Conservation (phyloP, 2,113 vertebrate genomes). For the Megaceryle maxima region DNA sequence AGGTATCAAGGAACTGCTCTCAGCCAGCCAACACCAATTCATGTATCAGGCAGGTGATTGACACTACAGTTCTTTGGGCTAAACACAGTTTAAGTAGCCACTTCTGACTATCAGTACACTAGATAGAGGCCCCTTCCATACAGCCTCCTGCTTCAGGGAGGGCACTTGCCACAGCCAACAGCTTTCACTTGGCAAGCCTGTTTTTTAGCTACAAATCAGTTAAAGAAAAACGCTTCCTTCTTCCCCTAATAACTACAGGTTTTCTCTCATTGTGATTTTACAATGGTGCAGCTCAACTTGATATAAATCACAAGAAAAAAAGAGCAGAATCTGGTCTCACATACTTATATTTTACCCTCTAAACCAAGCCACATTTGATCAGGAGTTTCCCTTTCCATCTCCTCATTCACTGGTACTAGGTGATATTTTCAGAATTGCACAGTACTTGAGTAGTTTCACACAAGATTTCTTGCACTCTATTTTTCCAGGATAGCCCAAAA, state of each 20-base stretch:
- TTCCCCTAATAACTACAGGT: background rate
- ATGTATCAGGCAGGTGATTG: rapidly evolving
- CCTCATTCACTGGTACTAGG: background rate
- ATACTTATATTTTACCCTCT: background rate
- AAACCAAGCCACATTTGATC: background rate
- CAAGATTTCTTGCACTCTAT: background rate
- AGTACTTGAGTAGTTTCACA: background rate
- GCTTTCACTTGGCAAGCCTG: background rate
- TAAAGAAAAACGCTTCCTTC: background rate
- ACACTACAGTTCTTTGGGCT: background rate
- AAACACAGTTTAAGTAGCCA: background rate
- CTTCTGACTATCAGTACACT: background rate
- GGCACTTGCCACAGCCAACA: background rate
- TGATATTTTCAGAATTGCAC: background rate
- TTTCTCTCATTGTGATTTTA: background rate
- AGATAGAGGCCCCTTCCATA: background rate
- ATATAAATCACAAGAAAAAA: background rate
- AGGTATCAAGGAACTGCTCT: background rate
- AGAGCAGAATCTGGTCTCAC: background rate
- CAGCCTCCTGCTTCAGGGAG: background rate
- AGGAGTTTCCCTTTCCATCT: background rate
- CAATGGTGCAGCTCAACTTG: background rate
- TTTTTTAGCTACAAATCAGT: background rate
- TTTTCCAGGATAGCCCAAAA: background rate
- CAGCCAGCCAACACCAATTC: background rate